Conservation (phyloP, 2,888 invertebrate species). For the Yponomeuta malinellus region DNA sequence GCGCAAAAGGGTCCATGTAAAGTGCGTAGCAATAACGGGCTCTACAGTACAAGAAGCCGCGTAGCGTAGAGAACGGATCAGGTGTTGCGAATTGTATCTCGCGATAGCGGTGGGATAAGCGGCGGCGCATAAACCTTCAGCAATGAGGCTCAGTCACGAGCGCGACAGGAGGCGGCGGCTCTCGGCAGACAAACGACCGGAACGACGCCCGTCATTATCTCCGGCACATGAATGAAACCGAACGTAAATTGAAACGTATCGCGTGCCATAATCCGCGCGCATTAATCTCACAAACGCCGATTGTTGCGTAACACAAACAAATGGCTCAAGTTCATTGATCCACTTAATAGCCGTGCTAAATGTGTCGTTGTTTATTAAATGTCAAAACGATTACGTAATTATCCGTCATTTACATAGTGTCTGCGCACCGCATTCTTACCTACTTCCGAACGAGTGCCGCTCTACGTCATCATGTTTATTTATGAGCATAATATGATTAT, state of each 20-base stretch:
- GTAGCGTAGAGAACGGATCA: conserved; percentile 3
- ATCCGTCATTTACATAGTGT: conserved; percentile 50
- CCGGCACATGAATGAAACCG: conserved; percentile 69
- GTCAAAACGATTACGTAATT: conserved; percentile 73
- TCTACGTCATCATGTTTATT: conserved; percentile 68
- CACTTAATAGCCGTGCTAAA: conserved; percentile 71
- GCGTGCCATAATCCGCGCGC: conserved; percentile 74
- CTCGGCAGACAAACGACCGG: conserved; percentile 56
- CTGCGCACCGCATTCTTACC: conserved; percentile 41
- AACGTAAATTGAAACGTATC: conserved; percentile 74
- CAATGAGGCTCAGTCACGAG: conserved; percentile 7
- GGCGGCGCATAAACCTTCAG: neutral
- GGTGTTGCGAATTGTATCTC: conserved; percentile 8
- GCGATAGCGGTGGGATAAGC: conserved; percentile 8
- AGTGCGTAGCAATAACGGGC: neutral
- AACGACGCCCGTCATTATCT: conserved; percentile 65
- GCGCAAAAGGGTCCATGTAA: neutral
- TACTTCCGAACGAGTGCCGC: conserved; percentile 25
- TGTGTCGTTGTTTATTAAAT: conserved; percentile 68
- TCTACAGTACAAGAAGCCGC: neutral
- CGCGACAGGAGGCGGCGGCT: conserved; percentile 7
- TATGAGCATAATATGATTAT: conserved; percentile 70
- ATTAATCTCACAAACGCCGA: conserved; percentile 74
- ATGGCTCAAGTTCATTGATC: conserved; percentile 75
- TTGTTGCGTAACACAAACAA: conserved; percentile 67